A percentile compares a stretch with the other conserved stretches of the same genome.
Evolutionary conservation across 2,113 vertebrate genomes (phyloP).

Genomic region (Ondatra zibethicus): DNA sequence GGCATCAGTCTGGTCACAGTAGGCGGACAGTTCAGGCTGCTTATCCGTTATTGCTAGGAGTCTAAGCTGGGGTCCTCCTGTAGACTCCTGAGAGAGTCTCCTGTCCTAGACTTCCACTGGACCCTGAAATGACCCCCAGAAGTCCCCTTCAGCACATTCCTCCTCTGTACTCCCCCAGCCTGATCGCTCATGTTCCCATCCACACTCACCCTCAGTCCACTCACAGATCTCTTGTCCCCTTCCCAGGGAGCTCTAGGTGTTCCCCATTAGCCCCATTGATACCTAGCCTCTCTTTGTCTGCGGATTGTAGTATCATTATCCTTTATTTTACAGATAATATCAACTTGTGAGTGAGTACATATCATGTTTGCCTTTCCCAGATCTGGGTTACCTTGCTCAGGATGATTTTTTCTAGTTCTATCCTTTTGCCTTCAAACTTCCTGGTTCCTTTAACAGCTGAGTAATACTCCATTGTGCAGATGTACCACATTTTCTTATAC

Average conservation of each 20-base stretch:
- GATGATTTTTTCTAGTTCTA: not conserved
- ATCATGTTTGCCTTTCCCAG: not conserved
- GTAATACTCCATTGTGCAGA: not conserved
- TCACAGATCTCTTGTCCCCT: not conserved
- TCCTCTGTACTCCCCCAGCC: not conserved
- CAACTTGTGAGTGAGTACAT: not conserved
- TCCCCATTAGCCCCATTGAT: not conserved
- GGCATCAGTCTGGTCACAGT: not conserved
- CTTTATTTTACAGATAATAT: not conserved
- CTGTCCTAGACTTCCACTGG: not conserved
- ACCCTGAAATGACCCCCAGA: not conserved
- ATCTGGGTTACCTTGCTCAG: not conserved
- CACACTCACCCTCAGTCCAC: not conserved
- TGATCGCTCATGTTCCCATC: not conserved
- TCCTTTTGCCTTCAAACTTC: not conserved
- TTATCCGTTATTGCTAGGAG: not conserved
- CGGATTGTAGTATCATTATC: not conserved
- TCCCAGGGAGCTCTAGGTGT: not conserved
- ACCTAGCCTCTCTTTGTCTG: not conserved
- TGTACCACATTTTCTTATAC: not conserved
- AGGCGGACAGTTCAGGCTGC: not conserved
- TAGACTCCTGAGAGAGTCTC: not conserved
- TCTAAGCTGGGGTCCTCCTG: not conserved
- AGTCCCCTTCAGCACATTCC: not conserved
- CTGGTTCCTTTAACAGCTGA: not conserved